Percentiles rank a stretch among this genome's conserved stretches.
Conservation (phyloP, 37 sponge, comb jelly and placozoan species). For the Chondrilla cf. caribensis region DNA sequence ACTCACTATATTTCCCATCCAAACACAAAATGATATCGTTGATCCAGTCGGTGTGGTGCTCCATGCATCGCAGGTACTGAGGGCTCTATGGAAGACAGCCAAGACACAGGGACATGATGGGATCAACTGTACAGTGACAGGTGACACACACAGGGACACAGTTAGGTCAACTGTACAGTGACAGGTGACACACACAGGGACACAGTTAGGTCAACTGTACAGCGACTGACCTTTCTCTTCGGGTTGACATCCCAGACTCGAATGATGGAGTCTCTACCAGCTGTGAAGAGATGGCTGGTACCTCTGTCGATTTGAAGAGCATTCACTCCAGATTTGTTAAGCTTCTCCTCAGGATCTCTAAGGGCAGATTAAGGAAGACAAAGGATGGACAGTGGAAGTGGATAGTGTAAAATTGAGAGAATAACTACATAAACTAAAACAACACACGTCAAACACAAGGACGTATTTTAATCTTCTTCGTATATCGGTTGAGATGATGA, state of each 20-base stretch:
- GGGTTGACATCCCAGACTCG: conserved; percentile 37
- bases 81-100: neutral
- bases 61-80: conserved; percentile 37
- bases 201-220: neutral
- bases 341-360: conserved; percentile 45
- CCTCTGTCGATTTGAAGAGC: conserved; percentile 53
- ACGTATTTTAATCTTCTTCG: too few species aligned
- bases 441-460: too few species aligned
- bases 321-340: conserved; percentile 86
- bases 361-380: neutral
- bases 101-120: neutral
- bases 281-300: conserved; percentile 62
- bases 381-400: too few species aligned
- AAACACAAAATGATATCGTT: conserved; percentile 82
- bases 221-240: neutral
- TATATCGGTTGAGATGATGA: too few species aligned
- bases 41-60: conserved; percentile 98
- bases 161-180: neutral
- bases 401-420: too few species aligned
- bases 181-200: neutral
- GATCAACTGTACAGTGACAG: too few species aligned
- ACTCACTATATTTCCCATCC: conserved; percentile 47
- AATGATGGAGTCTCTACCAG: conserved; percentile 91
- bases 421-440: too few species aligned
- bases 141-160: neutral